Evolutionary conservation across 2,888 invertebrate genomes (phyloP), one percentile per base, ranked within the genome.

Genomic region (Luperina nickerlii): DNA sequence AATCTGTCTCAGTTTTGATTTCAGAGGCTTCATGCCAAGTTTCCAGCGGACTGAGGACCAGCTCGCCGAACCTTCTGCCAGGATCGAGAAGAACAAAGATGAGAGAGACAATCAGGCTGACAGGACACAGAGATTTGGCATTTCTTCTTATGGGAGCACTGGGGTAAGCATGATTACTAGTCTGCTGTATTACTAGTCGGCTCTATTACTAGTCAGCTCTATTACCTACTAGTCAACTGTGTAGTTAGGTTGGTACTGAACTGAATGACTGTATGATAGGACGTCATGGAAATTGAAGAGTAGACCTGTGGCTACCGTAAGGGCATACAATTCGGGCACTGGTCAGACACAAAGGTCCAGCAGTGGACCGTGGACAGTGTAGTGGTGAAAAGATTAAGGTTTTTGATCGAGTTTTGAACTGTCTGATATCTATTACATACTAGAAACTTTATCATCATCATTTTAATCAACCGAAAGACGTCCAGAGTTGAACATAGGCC

Each of bases 61-160:
- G 92, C 91, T 97, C 6, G 97, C 97, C 0, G 96, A 97, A 76
- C 96, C 97, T 0, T 95, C 96, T 0, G 94, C 95, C 3, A 94
- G 96, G 83, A 90, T 94, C 2, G 97, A 96, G 24, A 96, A 95
- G 88, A 91, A 84, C 57, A 89, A 93, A 67, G 95, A 95, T 45
- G 86, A 95, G 20, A 87, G 94, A 6, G 94, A 96, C 78, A 93
- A 83, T 75, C 94, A 95, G 85, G 89, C 94, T 2, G 97, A 97
- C 77, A 94, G 97, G 78, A 96, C 97, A 0, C 97, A 97, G 91
- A 92, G 97, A 75, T 97, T 97, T 87, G 97, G 97, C 0, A 95
- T 97, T 57, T 95, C 97, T 0, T 92, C 96, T 0, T 97, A 96
- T 85, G 97, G 97, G 20, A 96, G 94, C 74, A 96, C 97, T 18